Conservation (phyloP, 2,888 invertebrate species). For the Cataglyphis cursor region DNA sequence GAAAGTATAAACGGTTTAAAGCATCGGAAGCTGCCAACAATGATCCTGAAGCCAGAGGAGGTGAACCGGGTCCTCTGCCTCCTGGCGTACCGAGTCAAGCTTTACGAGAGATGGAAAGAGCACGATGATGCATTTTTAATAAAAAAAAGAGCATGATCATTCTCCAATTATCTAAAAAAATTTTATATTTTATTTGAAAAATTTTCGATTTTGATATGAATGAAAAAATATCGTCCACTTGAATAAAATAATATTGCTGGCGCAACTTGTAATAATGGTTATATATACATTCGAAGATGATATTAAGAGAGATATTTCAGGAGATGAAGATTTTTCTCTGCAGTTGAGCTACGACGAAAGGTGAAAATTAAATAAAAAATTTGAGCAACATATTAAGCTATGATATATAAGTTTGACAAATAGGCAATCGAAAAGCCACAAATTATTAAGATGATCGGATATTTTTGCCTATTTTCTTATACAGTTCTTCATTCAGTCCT, state of each 20-base stretch:
- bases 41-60: slow-evolving; percentile 82
- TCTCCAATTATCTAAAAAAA: slow-evolving; percentile 13
- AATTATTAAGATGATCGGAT: slow-evolving; percentile 14
- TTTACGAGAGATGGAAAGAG: slow-evolving; percentile 80
- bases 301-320: slow-evolving; percentile 10
- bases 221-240: not conserved
- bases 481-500: not conserved
- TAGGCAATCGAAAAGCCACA: not conserved
- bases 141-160: slow-evolving; percentile 18
- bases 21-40: slow-evolving; percentile 83
- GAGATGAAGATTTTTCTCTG: not conserved
- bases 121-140: slow-evolving; percentile 75
- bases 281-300: slow-evolving; percentile 8
- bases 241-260: not conserved
- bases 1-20: slow-evolving; percentile 85
- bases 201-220: not conserved
- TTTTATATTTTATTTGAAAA: slow-evolving; percentile 57
- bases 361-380: slow-evolving; percentile 1
- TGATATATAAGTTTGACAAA: slow-evolving; percentile 4
- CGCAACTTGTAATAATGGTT: slow-evolving; percentile 24
- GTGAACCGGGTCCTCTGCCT: slow-evolving; percentile 78
- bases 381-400: slow-evolving; percentile 24
- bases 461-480: slow-evolving; percentile 15
- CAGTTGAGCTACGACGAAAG: not conserved
- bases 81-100: slow-evolving; percentile 83